Conservation (phyloP, 2,113 vertebrate genomes). For the Jacana jacana region DNA sequence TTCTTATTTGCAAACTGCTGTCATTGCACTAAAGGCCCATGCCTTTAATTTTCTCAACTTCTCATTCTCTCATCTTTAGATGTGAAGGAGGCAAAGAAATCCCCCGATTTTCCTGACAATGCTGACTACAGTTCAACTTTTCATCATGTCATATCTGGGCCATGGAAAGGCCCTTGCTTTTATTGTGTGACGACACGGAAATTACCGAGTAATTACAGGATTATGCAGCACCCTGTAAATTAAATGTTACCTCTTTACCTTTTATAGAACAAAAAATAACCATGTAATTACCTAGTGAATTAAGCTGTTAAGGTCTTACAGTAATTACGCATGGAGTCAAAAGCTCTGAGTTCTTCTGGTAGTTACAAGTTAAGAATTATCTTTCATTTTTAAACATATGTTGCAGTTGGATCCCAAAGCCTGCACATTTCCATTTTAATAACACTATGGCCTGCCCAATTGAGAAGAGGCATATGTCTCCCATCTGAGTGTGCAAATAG, state of each 20-base stretch:
- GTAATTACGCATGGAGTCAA: conserved; percentile 75
- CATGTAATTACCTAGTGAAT: conserved; percentile 78
- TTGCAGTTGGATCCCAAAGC: conserved; percentile 33
- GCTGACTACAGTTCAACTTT: conserved; percentile 30
- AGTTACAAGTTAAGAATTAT: conserved; percentile 72
- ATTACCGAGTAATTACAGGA: conserved; percentile 75
- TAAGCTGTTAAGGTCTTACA: conserved; percentile 70
- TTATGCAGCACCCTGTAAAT: conserved; percentile 75
- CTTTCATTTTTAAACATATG: conserved; percentile 71
- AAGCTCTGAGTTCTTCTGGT: conserved; percentile 71
- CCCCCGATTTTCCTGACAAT: background rate
- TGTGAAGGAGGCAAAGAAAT: conserved; percentile 1
- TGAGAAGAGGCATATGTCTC: conserved; percentile 66
- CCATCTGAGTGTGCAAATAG: conserved; percentile 70
- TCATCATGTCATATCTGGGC: conserved; percentile 50
- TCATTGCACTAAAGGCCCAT: background rate
- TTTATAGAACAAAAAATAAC: conserved; percentile 73
- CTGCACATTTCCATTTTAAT: conserved; percentile 68
- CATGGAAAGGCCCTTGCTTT: conserved; percentile 42
- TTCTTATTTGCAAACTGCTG: background rate
- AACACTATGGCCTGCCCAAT: conserved; percentile 62
- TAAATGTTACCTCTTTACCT: conserved; percentile 78
- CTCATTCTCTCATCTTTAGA: background rate
- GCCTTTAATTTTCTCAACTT: background rate
- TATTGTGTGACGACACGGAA: conserved; percentile 56